Base-by-base conservation (phyloP, 2,113 vertebrate species). In the Elaphurus davidianus region DNA sequence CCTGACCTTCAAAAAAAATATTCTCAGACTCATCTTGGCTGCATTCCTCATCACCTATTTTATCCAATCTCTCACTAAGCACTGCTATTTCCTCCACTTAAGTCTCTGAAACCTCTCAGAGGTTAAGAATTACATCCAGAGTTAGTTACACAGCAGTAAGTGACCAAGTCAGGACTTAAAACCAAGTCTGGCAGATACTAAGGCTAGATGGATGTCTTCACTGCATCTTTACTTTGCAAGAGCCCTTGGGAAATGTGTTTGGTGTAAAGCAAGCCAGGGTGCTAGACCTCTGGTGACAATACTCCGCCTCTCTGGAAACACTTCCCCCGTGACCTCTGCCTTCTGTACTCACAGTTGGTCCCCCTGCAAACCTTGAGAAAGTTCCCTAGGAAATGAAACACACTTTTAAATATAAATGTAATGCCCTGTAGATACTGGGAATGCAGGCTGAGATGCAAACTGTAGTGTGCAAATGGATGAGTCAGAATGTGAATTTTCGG, bases 401-500 rank as follows among this genome's bases (percentile, higher is more conserved):
- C 15, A 1, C 33, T 43, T 36, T 43, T 36, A 74, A 62, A 57
- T 89, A 47, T 87, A 95, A 94, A n/a, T 55, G 25, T n/a, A 87
- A 43, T n/a, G 71, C 43, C 33, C 50, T 57, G 5, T 59, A 79
- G 40, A 90, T 84, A 19, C 33, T 40, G 12, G 1, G 55, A 84
- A 81, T 40, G 13, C 2, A 71, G 36, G 16, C 8, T 1, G 57
- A 55, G 45, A 52, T 91, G 81, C 40, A 82, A 95, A 82, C 27
- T 45, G 14, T 74, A 54, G 59, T 1, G 30, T 74, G 15, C 7
- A 95, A 47, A 87, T 36, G 2, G 7, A 16, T 74, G 54, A 96
- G 33, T 97, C 54, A 85, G 87, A 96, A 74, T 28, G 40, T 7
- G 19, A 94, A 64, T 94, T 97, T 94, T 54, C 95, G 96, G 92